Evolutionary conservation across 92 coral and sea anemone genomes (phyloP).

Genomic region (Paragorgia papillata): DNA sequence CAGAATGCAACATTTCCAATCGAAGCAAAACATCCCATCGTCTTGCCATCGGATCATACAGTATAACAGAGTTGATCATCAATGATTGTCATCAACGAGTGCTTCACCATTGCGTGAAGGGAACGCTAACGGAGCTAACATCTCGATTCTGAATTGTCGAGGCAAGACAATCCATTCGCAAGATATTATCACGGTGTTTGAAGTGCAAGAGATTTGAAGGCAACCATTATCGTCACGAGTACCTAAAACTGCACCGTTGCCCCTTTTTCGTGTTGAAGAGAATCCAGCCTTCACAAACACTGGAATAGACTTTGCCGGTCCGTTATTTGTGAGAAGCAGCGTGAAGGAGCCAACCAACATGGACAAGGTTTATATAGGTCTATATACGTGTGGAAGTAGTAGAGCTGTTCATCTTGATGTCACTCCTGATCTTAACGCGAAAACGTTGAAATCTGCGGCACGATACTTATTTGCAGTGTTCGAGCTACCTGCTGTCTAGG

Average conservation of each 20-base stretch:
- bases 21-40: no score
- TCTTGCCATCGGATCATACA: background rate
- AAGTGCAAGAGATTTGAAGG: slow-evolving; percentile 4
- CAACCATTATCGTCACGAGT: background rate
- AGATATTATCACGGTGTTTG: background rate
- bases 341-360: background rate
- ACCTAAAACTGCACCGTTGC: background rate
- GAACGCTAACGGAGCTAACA: slow-evolving; percentile 2
- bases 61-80: background rate
- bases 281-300: slow-evolving; percentile 17
- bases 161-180: no score
- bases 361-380: no score
- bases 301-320: slow-evolving; percentile 46
- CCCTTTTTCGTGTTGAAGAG: background rate
- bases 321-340: slow-evolving; percentile 35
- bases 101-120: slow-evolving; percentile 2
- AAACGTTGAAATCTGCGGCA: no score
- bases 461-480: no score
- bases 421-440: no score
- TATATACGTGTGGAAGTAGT: slow-evolving; percentile 10
- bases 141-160: background rate
- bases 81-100: slow-evolving; percentile 6
- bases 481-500: no score
- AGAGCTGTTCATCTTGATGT: slow-evolving; percentile 30
- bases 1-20: no score